A percentile compares a stretch with the other conserved stretches of the same genome.
Conservation (phyloP, 2,888 invertebrate genomes). For the Gortyna flavago region DNA sequence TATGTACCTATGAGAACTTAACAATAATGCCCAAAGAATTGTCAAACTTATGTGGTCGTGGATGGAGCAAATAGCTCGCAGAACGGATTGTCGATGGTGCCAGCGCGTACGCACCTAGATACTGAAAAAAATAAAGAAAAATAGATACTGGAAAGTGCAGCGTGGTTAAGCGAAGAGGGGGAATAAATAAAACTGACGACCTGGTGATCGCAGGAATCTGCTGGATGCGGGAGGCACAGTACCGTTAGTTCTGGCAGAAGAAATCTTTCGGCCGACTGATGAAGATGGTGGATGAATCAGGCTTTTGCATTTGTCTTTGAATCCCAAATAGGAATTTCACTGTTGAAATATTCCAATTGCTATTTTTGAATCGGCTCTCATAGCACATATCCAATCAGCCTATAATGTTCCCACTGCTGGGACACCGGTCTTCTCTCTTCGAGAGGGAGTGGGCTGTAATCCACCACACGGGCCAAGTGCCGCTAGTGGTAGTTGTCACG, state of each 20-base stretch:
- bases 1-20: neutral
- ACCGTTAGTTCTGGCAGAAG: neutral
- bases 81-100: neutral
- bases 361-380: no score
- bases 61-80: neutral
- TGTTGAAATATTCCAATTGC: neutral
- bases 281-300: neutral
- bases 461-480: no score
- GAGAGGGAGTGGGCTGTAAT: no score
- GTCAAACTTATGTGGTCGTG: neutral
- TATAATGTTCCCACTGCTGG: no score
- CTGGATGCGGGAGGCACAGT: neutral
- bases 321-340: neutral
- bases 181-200: neutral
- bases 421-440: no score
- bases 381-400: no score
- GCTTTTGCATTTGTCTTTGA: no score
- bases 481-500: no score
- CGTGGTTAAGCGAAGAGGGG: no score
- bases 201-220: neutral
- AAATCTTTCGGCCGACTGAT: neutral
- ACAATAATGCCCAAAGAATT: neutral
- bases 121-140: no score
- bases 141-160: no score
- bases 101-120: no score